Base-by-base conservation (phyloP, 2,888 invertebrate genomes). In the Lysandra coridon region DNA sequence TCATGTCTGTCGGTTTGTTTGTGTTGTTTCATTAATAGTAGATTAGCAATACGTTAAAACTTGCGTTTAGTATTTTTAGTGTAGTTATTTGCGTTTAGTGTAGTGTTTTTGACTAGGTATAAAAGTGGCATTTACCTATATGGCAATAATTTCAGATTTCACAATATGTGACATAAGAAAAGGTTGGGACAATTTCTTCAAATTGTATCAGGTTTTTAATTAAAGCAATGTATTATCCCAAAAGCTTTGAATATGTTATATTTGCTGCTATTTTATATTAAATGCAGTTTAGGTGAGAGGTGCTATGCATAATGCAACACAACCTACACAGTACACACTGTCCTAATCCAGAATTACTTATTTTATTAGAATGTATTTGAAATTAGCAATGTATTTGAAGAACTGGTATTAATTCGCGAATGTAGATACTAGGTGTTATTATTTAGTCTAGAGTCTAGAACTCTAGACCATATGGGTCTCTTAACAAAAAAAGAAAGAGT, bases 301-400 rank as follows among this genome's bases (percentile, higher is more conserved):
- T 62, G 23, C 62, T 23, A n/a, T n/a, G n/a, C n/a, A n/a, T n/a
- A n/a, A 62, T 62, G 62, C 62, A 62, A 62, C 2, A 7, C n/a
- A n/a, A 62, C 62, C 62, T n/a, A n/a, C n/a, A n/a, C n/a, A n/a
- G n/a, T n/a, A 53, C 53, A 53, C 53, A 62, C n/a, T 62, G 62
- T 62, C 5, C 6, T 6, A 62, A 62, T n/a, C 62, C 7, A 2
- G 62, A 62, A 62, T 62, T 62, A 23, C 62, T 62, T 62, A 23
- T 62, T 62, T 62, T 62, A 62, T n/a, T 62, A 23, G 23, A 62
- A 62, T 62, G 62, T n/a, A n/a, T n/a, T n/a, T n/a, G n/a, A n/a
- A n/a, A n/a, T n/a, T 23, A 2, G 62, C 62, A 62, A 62, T 62
- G 2, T 0, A 23, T 23, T 62, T 23, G 23, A 62, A 62, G 6